These are phyloP conservation scores for Cephus runcator DNA, from an alignment of 2,888 invertebrate species.

Conservation along the genomic window DNA sequence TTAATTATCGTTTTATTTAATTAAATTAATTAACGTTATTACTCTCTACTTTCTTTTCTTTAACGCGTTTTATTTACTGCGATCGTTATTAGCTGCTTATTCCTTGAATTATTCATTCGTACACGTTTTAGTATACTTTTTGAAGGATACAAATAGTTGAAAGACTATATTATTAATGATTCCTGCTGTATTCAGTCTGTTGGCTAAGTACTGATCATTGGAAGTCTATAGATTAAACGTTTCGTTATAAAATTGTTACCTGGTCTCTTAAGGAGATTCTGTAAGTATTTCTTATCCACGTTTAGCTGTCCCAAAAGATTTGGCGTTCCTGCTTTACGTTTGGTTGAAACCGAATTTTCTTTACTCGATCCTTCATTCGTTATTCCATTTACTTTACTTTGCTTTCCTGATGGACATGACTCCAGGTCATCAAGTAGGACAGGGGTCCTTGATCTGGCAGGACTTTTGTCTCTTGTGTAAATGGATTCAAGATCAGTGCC, in stretches of 20 bases:
- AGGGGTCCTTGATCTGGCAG: neutral
- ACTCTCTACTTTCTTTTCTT: neutral
- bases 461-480: neutral
- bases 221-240: neutral
- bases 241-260: slow-evolving; percentile 32
- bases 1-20: neutral
- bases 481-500: slow-evolving; percentile 12
- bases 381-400: neutral
- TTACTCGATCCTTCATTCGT: neutral
- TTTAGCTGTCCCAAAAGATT: slow-evolving; percentile 47
- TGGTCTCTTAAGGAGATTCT: slow-evolving; percentile 48
- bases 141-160: neutral
- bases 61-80: neutral
- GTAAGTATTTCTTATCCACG: slow-evolving; percentile 51
- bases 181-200: neutral
- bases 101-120: neutral
- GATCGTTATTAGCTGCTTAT: neutral
- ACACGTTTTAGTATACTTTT: neutral
- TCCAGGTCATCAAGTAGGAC: neutral
- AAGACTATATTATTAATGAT: neutral
- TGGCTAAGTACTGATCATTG: neutral
- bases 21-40: neutral
- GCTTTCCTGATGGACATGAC: neutral
- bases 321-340: slow-evolving; percentile 29
- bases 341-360: neutral